A percentile compares a stretch with the other conserved stretches of the same genome.
Conservation (phyloP, 2,797 vertebrate species). For the Austrolebias charrua region DNA sequence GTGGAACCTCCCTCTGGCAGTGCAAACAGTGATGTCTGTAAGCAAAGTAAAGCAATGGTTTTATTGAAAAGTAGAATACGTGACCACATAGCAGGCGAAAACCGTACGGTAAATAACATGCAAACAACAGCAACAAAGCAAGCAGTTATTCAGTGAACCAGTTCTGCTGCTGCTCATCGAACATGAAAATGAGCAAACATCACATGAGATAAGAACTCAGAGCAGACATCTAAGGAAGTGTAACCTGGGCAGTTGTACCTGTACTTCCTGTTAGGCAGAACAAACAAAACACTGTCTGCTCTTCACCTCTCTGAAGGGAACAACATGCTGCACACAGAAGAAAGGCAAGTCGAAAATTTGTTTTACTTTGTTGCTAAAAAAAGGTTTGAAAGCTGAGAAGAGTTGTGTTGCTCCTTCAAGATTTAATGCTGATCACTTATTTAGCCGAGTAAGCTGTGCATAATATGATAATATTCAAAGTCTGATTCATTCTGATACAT, state of each 20-base stretch:
- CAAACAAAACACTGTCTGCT: neutral
- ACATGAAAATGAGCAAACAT: neutral
- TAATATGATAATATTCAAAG: neutral
- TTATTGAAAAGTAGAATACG: neutral
- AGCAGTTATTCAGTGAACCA: too few species aligned
- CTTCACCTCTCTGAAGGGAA: neutral
- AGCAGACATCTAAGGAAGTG: neutral
- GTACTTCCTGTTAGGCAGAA: constrained; percentile 20
- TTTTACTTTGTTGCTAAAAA: neutral
- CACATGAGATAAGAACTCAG: neutral
- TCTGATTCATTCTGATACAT: neutral
- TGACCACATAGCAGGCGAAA: neutral
- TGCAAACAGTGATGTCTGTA: neutral
- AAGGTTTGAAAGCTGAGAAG: neutral
- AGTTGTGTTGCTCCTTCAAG: neutral
- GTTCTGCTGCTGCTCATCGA: too few species aligned
- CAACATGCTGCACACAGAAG: neutral
- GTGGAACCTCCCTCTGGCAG: neutral
- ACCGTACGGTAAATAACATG: neutral
- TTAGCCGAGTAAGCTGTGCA: neutral
- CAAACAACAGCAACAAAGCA: neutral
- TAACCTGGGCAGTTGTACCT: constrained; percentile 1
- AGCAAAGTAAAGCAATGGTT: neutral
- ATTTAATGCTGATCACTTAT: neutral
- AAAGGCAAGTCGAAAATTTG: constrained; percentile 30